Evolutionary conservation across 2,888 invertebrate species (phyloP), one percentile per base, ranked within the genome.

Genomic region (Synanthedon formicaeformis): DNA sequence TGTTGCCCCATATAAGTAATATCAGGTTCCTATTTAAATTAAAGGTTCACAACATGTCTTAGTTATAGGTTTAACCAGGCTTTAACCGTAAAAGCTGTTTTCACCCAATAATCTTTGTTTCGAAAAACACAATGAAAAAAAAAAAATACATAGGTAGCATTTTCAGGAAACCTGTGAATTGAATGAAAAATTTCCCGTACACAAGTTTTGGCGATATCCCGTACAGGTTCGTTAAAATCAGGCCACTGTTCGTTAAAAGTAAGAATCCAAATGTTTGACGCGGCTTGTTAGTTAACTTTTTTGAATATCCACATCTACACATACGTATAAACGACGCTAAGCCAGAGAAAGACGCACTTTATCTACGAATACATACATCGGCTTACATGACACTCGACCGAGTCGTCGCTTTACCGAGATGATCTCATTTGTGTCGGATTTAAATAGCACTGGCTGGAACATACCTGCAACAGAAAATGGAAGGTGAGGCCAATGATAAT

Each of bases 401-500:
- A 59, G 61, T 63, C 60, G 56, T 52, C 57, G 55, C 52, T 45
- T 45, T 45, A 45, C 45, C 12, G 55, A 60, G 63, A 62, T 62
- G 63, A 65, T 61, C 61, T 63, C 57, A 63, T 57, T 58, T 54
- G 50, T 56, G 14, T 13, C 58, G 56, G 50, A 45, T 45, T 45
- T 45, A 45, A 45, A 13, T 45, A 45, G 45, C 45, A n/a, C 52
- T 51, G 49, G 51, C 50, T 50, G 56, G 57, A 58, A 60, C 58
- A 65, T 79, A 81, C 81, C 75, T 78, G 76, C 57, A 78, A 80
- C 75, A 78, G 75, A 73, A 73, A 74, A 62, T 59, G 54, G 57
- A 59, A 57, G 56, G 60, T 60, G 58, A 16, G 49, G 23, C 16
- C 58, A 65, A 66, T 64, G 64, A 51, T 59, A 62, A 63, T 62